These are phyloP conservation scores for Zygogramma bicolorata DNA, from an alignment of 2,888 invertebrate genomes.

Conservation along the genomic window DNA sequence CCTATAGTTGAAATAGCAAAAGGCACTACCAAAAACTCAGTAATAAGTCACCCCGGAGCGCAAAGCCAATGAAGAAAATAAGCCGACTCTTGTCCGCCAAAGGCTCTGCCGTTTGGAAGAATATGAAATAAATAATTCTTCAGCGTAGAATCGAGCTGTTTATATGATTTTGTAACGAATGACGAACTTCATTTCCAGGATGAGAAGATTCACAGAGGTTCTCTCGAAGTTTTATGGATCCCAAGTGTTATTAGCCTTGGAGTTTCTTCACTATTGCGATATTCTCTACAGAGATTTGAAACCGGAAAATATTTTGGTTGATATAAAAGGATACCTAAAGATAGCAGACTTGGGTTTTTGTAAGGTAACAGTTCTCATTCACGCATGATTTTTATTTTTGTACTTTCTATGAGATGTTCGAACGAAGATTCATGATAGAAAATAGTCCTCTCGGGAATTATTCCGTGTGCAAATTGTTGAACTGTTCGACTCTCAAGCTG, in stretches of 20 bases:
- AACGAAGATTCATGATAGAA: too few relatives aligned
- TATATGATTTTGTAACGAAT: not conserved
- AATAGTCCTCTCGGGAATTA: too few relatives aligned
- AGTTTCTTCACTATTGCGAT: conserved; percentile 90
- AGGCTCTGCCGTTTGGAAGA: too few relatives aligned
- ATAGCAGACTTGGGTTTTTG: conserved; percentile 96
- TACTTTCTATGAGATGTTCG: too few relatives aligned
- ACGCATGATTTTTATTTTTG: too few relatives aligned
- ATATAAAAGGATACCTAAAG: conserved; percentile 82
- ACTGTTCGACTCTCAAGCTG: too few relatives aligned
- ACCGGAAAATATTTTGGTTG: conserved; percentile 91
- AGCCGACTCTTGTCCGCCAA: too few relatives aligned
- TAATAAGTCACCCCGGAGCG: too few relatives aligned
- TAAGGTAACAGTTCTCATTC: conserved; percentile 71
- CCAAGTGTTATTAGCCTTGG: conserved; percentile 89
- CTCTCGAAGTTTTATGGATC: conserved; percentile 89
- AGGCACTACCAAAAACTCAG: too few relatives aligned
- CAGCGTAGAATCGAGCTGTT: not conserved
- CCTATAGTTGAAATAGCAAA: too few relatives aligned
- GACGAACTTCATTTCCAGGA: conserved; percentile 48
- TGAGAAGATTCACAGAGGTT: conserved; percentile 77
- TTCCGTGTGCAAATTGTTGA: too few relatives aligned
- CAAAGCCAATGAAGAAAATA: too few relatives aligned
- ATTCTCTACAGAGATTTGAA: conserved; percentile 92
- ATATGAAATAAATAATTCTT: not conserved